phyloP scores from a whole-genome alignment of 2,113 vertebrate species.

The Ammodytes dubius region DNA sequence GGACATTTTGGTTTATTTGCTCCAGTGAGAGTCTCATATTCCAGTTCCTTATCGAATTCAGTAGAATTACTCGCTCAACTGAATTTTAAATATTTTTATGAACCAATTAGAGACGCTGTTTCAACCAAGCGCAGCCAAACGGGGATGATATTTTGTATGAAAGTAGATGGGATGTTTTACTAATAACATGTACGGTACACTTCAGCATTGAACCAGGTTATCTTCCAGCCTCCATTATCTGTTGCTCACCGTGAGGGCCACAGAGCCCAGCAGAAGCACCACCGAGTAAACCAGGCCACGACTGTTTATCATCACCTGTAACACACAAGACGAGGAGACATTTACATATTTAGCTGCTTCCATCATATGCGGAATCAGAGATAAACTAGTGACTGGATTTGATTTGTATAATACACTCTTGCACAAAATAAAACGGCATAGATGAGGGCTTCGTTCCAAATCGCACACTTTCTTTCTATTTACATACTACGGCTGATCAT shows the following conservation, averaged over 20 bases:
- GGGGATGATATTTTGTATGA: not conserved
- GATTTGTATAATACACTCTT: not conserved
- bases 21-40: not conserved
- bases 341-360: not conserved
- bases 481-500: too few species aligned
- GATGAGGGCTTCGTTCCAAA: not conserved
- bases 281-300: conserved; percentile 95
- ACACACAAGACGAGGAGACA: conserved; percentile 10
- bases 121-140: conserved; percentile 4
- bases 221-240: not conserved
- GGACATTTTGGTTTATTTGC: not conserved
- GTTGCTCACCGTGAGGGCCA: conserved; percentile 93
- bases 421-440: not conserved
- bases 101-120: conserved; percentile 20
- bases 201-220: not conserved
- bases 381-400: not conserved
- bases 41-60: not conserved
- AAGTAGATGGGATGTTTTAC: not conserved
- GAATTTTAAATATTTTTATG: conserved; percentile 29
- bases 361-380: too few species aligned
- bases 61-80: not conserved
- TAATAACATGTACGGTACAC: not conserved
- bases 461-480: too few species aligned
- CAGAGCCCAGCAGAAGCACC: conserved; percentile 93
- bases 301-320: conserved; percentile 96